These are phyloP conservation scores for Eriocheir sinensis DNA, from an alignment of 1,140 invertebrate genomes.

Conservation along the genomic window DNA sequence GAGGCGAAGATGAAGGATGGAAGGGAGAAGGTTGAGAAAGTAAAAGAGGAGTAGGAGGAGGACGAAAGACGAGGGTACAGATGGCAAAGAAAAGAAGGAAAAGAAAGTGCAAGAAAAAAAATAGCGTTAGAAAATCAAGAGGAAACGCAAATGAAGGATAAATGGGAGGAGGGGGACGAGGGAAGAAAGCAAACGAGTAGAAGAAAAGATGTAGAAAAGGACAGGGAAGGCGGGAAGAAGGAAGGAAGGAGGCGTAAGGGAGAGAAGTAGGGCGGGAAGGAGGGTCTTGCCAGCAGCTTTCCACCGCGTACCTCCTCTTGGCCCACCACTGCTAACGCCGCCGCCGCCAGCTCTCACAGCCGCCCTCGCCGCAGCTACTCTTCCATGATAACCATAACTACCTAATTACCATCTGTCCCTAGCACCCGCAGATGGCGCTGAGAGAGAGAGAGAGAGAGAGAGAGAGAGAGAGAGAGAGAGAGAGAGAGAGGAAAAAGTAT, in stretches of 20 bases:
- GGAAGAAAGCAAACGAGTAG: background rate
- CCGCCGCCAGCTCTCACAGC: background rate
- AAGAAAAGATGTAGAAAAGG: background rate
- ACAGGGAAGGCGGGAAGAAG: background rate
- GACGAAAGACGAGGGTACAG: too few relatives aligned
- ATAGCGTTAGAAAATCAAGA: too few relatives aligned
- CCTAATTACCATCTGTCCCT: background rate
- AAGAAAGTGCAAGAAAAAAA: too few relatives aligned
- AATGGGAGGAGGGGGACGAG: background rate
- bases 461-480: slow-evolving; percentile 22
- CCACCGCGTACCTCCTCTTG: background rate
- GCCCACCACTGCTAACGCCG: background rate
- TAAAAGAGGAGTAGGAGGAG: too few relatives aligned
- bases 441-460: background rate
- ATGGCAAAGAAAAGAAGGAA: too few relatives aligned
- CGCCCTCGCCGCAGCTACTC: background rate
- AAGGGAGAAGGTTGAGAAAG: background rate
- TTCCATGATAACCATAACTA: slow-evolving; percentile 4
- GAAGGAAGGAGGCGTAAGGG: background rate
- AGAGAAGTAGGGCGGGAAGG: background rate
- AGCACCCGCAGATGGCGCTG: too few relatives aligned
- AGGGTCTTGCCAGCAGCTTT: slow-evolving; percentile 6
- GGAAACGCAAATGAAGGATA: too few relatives aligned
- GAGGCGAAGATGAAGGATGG: background rate
- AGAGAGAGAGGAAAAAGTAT: background rate